These are phyloP conservation scores for Conchocele bisecta DNA, from an alignment of 2,888 invertebrate species.

Conservation along the genomic window DNA sequence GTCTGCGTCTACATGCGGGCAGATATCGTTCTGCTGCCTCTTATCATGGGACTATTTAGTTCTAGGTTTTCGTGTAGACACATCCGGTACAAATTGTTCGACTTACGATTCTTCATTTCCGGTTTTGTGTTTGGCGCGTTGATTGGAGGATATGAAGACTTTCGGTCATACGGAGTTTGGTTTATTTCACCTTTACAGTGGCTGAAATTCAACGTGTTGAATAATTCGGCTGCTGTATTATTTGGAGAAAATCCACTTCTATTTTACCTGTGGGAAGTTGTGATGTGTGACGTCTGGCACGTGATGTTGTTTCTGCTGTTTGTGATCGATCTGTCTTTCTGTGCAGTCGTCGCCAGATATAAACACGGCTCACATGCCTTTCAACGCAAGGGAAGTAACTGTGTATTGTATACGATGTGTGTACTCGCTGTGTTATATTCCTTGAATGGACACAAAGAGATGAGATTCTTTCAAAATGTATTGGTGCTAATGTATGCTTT, in stretches of 20 bases:
- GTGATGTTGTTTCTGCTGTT: not conserved
- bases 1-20: slow-evolving; percentile 66
- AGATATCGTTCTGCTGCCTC: slow-evolving; percentile 62
- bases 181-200: slow-evolving; percentile 73
- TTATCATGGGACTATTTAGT: not conserved
- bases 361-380: too few relatives aligned
- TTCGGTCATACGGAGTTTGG: slow-evolving; percentile 61
- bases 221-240: slow-evolving; percentile 56
- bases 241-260: slow-evolving; percentile 22
- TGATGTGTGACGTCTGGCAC: too few relatives aligned
- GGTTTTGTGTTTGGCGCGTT: slow-evolving; percentile 58
- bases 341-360: too few relatives aligned
- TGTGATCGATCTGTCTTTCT: not conserved
- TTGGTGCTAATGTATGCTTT: slow-evolving; percentile 66
- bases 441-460: slow-evolving; percentile 71
- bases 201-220: slow-evolving; percentile 72
- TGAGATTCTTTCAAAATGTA: slow-evolving; percentile 70
- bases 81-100: not conserved
- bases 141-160: slow-evolving; percentile 69
- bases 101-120: slow-evolving; percentile 5
- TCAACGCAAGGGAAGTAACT: too few relatives aligned
- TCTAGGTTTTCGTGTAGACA: not conserved
- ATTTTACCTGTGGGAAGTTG: too few relatives aligned
- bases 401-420: slow-evolving; percentile 20
- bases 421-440: slow-evolving; percentile 63